Percentiles rank a stretch among this genome's conserved stretches.
These are phyloP conservation scores for Anolis apletophallus DNA, from an alignment of 2,797 vertebrate genomes.

Conservation along the genomic window DNA sequence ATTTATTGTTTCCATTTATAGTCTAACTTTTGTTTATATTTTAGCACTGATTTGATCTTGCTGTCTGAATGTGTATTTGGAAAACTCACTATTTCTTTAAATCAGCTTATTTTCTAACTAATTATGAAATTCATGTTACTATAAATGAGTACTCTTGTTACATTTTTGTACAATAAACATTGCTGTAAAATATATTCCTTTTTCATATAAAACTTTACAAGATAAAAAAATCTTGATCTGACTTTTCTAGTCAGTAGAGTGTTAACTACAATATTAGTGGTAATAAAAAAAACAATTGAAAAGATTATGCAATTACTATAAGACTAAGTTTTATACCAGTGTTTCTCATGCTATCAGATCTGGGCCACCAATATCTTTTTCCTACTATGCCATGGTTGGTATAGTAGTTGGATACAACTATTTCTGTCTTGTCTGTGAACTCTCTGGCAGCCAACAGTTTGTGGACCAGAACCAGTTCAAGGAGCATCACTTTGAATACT, in stretches of 20 bases:
- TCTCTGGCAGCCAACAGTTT: too few relatives aligned
- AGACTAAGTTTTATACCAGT: background rate
- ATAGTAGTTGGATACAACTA: too few relatives aligned
- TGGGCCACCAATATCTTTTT: too few relatives aligned
- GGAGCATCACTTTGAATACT: too few relatives aligned
- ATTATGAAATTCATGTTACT: background rate
- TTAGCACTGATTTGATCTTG: background rate
- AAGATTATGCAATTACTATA: background rate
- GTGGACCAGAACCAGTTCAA: too few relatives aligned
- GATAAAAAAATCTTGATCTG: background rate
- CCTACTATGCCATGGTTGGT: too few relatives aligned
- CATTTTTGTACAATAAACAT: background rate
- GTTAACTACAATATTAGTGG: background rate
- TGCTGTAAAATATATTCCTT: background rate
- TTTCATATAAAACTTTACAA: background rate
- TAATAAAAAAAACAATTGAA: background rate
- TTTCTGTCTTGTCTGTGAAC: too few relatives aligned
- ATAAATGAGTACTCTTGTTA: background rate
- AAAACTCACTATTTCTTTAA: background rate
- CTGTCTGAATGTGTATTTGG: background rate
- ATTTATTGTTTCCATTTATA: conserved; percentile 10
- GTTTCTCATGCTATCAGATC: too few relatives aligned
- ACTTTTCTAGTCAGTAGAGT: conserved; percentile 10
- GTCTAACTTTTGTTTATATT: background rate
- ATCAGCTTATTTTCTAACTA: conserved; percentile 1